Percentiles rank a stretch among this genome's conserved stretches.
Evolutionary conservation across 2,113 vertebrate genomes (phyloP).

Genomic region (Mystacornis crossleyi): DNA sequence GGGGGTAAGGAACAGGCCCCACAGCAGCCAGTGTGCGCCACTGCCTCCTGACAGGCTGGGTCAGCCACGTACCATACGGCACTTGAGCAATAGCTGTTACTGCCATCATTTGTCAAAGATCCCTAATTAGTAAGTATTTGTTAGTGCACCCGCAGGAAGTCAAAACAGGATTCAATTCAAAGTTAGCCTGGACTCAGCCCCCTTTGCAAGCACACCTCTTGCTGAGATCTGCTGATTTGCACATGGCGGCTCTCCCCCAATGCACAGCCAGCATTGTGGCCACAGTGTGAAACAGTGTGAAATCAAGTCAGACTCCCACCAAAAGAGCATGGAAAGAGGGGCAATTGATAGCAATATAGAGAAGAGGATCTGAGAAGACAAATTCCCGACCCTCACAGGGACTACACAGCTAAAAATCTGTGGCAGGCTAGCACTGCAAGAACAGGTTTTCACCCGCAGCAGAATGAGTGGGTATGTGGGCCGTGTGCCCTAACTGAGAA

Average conservation of each 20-base stretch:
- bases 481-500: neutral
- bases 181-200: neutral
- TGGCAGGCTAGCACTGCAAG: neutral
- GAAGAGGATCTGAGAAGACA: neutral
- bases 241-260: too few species aligned
- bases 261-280: neutral
- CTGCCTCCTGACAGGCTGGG: neutral
- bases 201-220: neutral
- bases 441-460: neutral
- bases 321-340: neutral
- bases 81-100: neutral
- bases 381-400: neutral
- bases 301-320: neutral
- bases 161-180: neutral
- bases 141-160: neutral
- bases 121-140: neutral
- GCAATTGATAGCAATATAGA: neutral
- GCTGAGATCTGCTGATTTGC: neutral
- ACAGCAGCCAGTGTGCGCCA: neutral
- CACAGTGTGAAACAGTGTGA: neutral
- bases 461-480: neutral
- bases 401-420: neutral
- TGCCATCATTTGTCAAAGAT: neutral
- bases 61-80: fast-evolving
- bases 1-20: neutral